Evolutionary conservation across 2,888 invertebrate genomes (phyloP).

Genomic region (Drosophila heteroneura): DNA sequence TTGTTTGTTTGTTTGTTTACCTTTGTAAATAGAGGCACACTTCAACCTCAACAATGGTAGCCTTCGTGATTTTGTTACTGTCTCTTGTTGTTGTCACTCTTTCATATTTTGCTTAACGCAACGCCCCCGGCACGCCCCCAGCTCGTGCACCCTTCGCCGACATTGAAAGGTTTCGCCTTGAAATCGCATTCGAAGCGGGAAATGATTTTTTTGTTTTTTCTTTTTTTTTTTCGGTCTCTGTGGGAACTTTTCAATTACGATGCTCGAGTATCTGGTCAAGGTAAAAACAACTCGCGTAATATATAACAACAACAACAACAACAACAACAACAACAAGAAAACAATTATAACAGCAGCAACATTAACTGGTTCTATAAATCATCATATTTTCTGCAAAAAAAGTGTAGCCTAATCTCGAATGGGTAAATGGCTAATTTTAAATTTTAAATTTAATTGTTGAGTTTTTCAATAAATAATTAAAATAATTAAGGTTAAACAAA

Average conservation of each 20-base stretch:
- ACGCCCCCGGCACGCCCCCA: slow-evolving; percentile 23
- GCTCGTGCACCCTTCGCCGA: slow-evolving; percentile 60
- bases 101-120: slow-evolving; percentile 21
- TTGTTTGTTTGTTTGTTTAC: slow-evolving; percentile 29
- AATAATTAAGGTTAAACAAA: background rate
- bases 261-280: slow-evolving; percentile 56
- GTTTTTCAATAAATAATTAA: background rate
- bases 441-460: slow-evolving; percentile 11
- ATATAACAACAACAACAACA: slow-evolving; percentile 14
- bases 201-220: slow-evolving; percentile 60
- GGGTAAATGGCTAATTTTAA: slow-evolving; percentile 36
- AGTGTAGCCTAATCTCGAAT: slow-evolving; percentile 20
- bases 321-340: background rate
- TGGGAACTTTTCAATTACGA: slow-evolving; percentile 66
- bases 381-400: slow-evolving; percentile 42
- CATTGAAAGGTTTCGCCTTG: slow-evolving; percentile 76
- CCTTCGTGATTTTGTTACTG: slow-evolving; percentile 38
- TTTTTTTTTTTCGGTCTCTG: slow-evolving; percentile 31
- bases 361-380: slow-evolving; percentile 60
- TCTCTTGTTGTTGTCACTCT: slow-evolving; percentile 30
- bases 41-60: slow-evolving; percentile 37
- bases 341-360: background rate
- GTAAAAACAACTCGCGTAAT: slow-evolving; percentile 40
- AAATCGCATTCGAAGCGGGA: slow-evolving; percentile 73
- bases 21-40: slow-evolving; percentile 28